Evolutionary conservation across 2,113 vertebrate species (phyloP).

Genomic region (Cyphomyrus discorhynchus): DNA sequence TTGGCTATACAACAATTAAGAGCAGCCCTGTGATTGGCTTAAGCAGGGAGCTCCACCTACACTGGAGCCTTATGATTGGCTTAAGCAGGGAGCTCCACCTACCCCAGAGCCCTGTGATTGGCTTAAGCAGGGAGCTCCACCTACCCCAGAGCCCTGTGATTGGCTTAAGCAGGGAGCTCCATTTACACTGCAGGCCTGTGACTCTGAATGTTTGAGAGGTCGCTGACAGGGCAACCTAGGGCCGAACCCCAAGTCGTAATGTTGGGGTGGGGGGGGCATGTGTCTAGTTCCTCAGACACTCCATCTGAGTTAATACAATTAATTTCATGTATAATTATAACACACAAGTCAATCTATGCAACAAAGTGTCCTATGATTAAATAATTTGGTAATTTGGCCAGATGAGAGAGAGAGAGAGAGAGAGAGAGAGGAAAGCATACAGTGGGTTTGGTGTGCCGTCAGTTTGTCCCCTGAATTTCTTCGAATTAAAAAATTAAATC

Average conservation of each 20-base stretch:
- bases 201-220: neutral
- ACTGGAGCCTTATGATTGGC: neutral
- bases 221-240: neutral
- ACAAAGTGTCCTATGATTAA: neutral
- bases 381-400: neutral
- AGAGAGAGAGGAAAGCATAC: neutral
- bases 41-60: neutral
- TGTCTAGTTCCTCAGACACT: neutral
- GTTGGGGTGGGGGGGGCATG: neutral
- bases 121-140: neutral
- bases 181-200: neutral
- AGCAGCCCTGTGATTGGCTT: neutral
- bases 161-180: neutral
- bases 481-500: neutral
- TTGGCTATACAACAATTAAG: neutral
- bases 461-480: neutral
- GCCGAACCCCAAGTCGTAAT: neutral
- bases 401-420: neutral
- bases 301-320: neutral
- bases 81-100: neutral
- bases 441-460: neutral
- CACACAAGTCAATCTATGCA: neutral
- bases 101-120: neutral
- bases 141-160: neutral
- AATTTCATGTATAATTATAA: neutral